Conservation (phyloP, 2,797 vertebrate species). For the Selene dorsalis region DNA sequence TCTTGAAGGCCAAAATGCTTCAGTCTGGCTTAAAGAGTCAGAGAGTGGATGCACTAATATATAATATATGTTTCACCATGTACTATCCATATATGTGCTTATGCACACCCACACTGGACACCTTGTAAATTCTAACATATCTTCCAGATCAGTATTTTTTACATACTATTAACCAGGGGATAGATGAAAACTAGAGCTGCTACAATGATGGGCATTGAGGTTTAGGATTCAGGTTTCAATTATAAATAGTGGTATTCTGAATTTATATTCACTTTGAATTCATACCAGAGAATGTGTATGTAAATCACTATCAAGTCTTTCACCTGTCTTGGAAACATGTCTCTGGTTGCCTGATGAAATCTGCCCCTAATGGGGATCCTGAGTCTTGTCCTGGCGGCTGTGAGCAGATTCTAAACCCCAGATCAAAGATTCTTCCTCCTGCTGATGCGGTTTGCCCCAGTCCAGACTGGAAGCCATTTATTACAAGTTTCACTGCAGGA, state of each 20-base stretch:
- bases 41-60: not conserved
- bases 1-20: not conserved
- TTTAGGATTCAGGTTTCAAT: not conserved
- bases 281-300: not conserved
- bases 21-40: not conserved
- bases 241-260: not conserved
- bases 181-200: not conserved
- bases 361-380: conserved; percentile 3
- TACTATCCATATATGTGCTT: not conserved
- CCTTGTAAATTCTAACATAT: not conserved
- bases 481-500: conserved; percentile 16
- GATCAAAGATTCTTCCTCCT: conserved; percentile 35
- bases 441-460: conserved; percentile 23
- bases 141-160: not conserved
- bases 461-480: conserved; percentile 19
- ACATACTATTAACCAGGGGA: not conserved
- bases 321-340: not conserved
- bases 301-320: not conserved
- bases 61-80: not conserved
- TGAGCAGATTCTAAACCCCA: conserved; percentile 21
- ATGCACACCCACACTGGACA: not conserved
- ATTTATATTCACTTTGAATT: not conserved
- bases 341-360: conserved; percentile 17
- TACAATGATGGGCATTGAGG: not conserved
- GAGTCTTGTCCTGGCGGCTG: not conserved